A percentile compares a stretch with the other conserved stretches of the same genome.
These are phyloP conservation scores for Grammomys dolichurus DNA, from an alignment of 2,113 vertebrate species.

Conservation along the genomic window DNA sequence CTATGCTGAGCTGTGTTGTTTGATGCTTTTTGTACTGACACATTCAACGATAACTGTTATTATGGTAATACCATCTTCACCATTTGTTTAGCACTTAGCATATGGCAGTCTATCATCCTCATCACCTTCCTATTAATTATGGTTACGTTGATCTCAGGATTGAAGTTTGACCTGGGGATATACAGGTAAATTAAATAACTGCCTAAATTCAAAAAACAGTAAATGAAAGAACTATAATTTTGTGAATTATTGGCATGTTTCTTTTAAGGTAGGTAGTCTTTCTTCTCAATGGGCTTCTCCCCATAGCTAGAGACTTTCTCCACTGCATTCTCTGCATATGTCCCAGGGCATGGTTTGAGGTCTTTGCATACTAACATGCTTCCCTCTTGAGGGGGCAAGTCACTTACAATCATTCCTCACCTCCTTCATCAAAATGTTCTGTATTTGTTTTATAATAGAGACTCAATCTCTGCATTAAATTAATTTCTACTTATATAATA, in stretches of 20 bases:
- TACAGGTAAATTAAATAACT: conserved; percentile 23
- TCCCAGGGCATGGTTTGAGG: too few species aligned
- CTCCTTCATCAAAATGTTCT: too few species aligned
- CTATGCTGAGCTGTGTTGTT: background rate
- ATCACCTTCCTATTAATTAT: background rate
- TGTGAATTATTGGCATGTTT: too few species aligned
- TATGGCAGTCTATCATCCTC: background rate
- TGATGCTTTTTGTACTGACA: background rate
- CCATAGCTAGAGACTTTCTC: too few species aligned
- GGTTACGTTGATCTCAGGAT: background rate
- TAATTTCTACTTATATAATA: conserved; percentile 6
- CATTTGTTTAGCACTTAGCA: conserved; percentile 10
- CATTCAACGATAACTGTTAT: conserved; percentile 8
- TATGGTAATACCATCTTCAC: background rate
- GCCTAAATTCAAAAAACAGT: background rate
- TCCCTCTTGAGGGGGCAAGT: too few species aligned
- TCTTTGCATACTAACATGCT: too few species aligned
- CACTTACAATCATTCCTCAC: too few species aligned
- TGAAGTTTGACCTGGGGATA: background rate
- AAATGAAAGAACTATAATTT: background rate
- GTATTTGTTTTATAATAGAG: background rate
- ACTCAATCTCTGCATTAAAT: background rate
- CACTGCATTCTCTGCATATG: too few species aligned
- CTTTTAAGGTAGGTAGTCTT: too few species aligned
- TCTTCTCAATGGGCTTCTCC: too few species aligned